Conservation (phyloP, 1,140 invertebrate genomes). For the Drosophila yakuba region DNA sequence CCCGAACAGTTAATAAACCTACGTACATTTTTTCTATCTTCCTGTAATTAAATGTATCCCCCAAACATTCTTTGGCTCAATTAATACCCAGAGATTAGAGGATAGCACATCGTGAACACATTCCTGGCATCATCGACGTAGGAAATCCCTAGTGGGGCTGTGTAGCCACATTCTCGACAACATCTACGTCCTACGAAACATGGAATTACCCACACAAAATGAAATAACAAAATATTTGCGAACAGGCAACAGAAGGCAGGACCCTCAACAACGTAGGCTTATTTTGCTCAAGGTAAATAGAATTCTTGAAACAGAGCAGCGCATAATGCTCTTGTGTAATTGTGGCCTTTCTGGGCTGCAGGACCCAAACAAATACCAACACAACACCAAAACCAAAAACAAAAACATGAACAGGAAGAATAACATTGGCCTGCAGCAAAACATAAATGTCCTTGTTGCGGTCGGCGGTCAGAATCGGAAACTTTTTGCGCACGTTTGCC, state of each 20-base stretch:
- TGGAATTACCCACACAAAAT: conserved; percentile 31
- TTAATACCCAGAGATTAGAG: conserved; percentile 24
- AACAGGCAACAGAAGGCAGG: conserved; percentile 9
- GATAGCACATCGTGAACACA: conserved; percentile 16
- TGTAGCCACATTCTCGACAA: conserved; percentile 18
- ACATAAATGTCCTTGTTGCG: conserved; percentile 81
- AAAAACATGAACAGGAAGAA: conserved; percentile 36
- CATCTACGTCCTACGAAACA: conserved; percentile 9
- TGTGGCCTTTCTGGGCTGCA: conserved; percentile 39
- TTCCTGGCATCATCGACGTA: conserved; percentile 3
- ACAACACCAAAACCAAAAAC: conserved; percentile 20
- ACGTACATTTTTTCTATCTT: not conserved
- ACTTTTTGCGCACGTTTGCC: conserved; percentile 64
- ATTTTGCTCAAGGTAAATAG: conserved; percentile 43
- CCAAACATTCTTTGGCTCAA: conserved; percentile 23
- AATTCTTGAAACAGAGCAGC: conserved; percentile 58
- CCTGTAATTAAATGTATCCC: conserved; percentile 21
- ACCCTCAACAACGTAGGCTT: conserved; percentile 2
- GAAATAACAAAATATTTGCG: conserved; percentile 69
- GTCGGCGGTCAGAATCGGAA: conserved; percentile 57
- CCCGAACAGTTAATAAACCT: conserved; percentile 14
- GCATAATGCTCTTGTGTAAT: conserved; percentile 70
- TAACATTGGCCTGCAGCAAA: conserved; percentile 63
- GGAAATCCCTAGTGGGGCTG: conserved; percentile 17
- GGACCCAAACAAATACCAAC: conserved; percentile 9